phyloP scores from a whole-genome alignment of 2,113 vertebrate species.

The Sturnus vulgaris region DNA sequence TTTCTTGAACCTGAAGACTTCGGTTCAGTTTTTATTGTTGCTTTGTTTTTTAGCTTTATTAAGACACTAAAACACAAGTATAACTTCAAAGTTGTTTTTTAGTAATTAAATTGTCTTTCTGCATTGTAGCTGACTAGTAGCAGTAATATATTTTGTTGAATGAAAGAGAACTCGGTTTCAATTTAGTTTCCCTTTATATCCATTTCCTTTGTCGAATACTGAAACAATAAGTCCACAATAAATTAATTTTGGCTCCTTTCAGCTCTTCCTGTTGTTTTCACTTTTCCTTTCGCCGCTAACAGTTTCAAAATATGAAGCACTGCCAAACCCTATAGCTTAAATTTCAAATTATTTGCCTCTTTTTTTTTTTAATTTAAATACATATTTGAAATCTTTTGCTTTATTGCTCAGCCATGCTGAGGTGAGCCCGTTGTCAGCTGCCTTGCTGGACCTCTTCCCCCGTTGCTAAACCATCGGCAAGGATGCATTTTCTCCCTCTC shows the following conservation, averaged over 20 bases:
- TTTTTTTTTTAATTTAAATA: background rate
- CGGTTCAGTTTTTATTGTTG: background rate
- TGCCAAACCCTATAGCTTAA: background rate
- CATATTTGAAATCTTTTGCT: background rate
- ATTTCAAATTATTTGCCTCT: background rate
- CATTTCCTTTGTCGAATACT: background rate
- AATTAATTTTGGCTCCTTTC: background rate
- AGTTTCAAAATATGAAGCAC: background rate
- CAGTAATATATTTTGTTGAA: background rate
- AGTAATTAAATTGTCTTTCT: slow-evolving; percentile 18
- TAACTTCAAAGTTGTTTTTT: slow-evolving; percentile 38
- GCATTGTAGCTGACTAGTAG: slow-evolving; percentile 13
- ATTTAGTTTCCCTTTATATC: slow-evolving; percentile 17
- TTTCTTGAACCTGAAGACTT: slow-evolving; percentile 19
- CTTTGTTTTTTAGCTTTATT: background rate
- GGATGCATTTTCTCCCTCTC: accelerated
- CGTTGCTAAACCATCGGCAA: background rate
- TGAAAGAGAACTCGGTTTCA: background rate
- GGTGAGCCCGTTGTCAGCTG: background rate
- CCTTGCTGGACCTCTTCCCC: background rate
- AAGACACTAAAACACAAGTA: slow-evolving; percentile 9
- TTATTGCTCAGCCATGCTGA: background rate
- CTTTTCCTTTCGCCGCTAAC: background rate
- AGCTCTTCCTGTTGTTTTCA: background rate
- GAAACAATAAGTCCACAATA: background rate